These are phyloP conservation scores for Acanthurus tractus DNA, from an alignment of 2,797 vertebrate species.

Conservation along the genomic window DNA sequence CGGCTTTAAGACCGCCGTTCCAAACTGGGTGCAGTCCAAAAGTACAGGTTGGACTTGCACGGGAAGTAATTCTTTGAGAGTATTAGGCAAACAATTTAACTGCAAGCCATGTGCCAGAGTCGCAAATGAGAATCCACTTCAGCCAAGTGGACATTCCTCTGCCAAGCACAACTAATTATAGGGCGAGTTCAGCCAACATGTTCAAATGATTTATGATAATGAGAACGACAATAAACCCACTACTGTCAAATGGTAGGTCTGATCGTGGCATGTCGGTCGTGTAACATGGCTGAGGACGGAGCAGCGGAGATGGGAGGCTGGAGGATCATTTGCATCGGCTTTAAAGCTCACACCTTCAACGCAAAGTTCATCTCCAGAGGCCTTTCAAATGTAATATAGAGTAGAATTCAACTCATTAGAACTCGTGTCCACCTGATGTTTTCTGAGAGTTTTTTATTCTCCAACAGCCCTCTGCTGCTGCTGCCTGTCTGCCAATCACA, in stretches of 20 bases:
- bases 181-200: constrained; percentile 60
- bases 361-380: constrained; percentile 9
- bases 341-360: constrained; percentile 12
- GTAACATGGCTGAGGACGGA: constrained; percentile 3
- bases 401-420: constrained; percentile 27
- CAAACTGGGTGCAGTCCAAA: constrained; percentile 59
- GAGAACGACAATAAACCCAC: constrained; percentile 62
- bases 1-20: constrained; percentile 40
- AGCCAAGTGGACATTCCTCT: constrained; percentile 71
- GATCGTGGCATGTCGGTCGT: constrained; percentile 38
- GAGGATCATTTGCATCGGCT: neutral
- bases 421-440: constrained; percentile 4
- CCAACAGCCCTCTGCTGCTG: constrained; percentile 3
- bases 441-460: constrained; percentile 7
- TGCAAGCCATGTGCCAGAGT: constrained; percentile 66
- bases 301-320: neutral
- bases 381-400: constrained; percentile 18
- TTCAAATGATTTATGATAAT: constrained; percentile 78
- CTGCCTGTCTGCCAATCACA: constrained; percentile 20
- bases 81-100: constrained; percentile 77
- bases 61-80: constrained; percentile 71
- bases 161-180: constrained; percentile 83
- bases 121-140: constrained; percentile 73
- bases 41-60: constrained; percentile 65
- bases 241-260: constrained; percentile 51